Evolutionary conservation across 2,797 vertebrate genomes (phyloP).

Genomic region (Kryptopterus vitreolus): DNA sequence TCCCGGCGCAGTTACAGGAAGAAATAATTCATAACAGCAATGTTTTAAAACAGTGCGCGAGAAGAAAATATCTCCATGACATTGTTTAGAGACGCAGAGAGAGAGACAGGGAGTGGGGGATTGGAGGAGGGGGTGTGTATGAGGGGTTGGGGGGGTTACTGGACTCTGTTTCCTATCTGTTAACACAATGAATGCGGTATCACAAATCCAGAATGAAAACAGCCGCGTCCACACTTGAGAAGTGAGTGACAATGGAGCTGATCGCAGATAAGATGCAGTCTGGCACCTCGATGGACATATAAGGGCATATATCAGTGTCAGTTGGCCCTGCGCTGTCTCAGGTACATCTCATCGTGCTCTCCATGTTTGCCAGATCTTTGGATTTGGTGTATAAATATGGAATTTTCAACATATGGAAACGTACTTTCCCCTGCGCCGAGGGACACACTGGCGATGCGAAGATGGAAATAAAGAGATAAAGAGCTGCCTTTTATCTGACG

Average conservation of each 20-base stretch:
- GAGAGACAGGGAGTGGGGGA: slow-evolving; percentile 42
- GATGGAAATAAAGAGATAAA: not conserved
- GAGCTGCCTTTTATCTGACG: not conserved
- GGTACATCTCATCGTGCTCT: not conserved
- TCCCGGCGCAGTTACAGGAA: slow-evolving; percentile 46
- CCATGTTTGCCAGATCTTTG: slow-evolving; percentile 6
- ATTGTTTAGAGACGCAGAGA: slow-evolving; percentile 43
- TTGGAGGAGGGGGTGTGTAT: too few relatives aligned
- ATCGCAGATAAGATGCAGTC: slow-evolving; percentile 44
- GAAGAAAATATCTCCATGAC: slow-evolving; percentile 43
- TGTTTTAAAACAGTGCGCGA: slow-evolving; percentile 53
- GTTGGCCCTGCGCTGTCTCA: not conserved
- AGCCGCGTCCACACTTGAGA: slow-evolving; percentile 47
- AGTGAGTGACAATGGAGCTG: slow-evolving; percentile 49
- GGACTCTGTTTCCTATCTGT: slow-evolving; percentile 49
- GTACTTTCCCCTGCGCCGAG: too few relatives aligned
- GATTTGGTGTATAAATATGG: slow-evolving; percentile 14
- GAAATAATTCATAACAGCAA: slow-evolving; percentile 60
- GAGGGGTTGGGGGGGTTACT: slow-evolving; percentile 11
- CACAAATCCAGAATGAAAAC: slow-evolving; percentile 40
- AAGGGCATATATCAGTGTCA: slow-evolving; percentile 20
- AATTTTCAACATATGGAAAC: not conserved
- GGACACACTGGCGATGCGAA: too few relatives aligned
- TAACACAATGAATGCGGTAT: slow-evolving; percentile 40
- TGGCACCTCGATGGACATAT: slow-evolving; percentile 31